A percentile compares a stretch with the other conserved stretches of the same genome.
phyloP scores from a whole-genome alignment of 2,797 vertebrate species.

The Apodemus agrarius region DNA sequence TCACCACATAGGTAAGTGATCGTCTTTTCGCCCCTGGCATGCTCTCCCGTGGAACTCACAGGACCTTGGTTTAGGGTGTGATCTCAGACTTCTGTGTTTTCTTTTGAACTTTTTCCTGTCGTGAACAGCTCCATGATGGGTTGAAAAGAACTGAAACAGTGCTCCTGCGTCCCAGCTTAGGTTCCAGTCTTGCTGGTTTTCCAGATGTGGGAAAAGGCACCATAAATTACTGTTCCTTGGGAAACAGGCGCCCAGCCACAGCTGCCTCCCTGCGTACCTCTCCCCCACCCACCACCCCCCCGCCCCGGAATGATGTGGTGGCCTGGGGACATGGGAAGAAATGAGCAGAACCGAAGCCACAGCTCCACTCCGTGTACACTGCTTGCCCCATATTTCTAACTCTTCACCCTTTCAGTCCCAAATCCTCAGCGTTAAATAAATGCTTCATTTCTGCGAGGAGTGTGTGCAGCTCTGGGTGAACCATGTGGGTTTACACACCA shows the following conservation, averaged over 20 bases:
- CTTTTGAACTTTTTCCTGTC: neutral
- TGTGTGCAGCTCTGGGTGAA: conserved; percentile 31
- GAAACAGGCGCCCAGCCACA: conserved; percentile 60
- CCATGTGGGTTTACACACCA: neutral
- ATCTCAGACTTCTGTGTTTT: neutral
- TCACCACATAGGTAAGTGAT: neutral
- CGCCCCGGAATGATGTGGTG: neutral
- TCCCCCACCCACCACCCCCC: neutral
- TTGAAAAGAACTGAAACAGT: conserved; percentile 63
- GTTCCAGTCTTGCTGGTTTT: conserved; percentile 72
- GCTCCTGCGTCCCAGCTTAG: conserved; percentile 34
- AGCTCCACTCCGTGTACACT: neutral
- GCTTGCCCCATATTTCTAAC: conserved; percentile 37
- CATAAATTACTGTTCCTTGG: conserved; percentile 69
- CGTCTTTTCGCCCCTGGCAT: conserved; percentile 3
- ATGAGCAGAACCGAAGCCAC: conserved; percentile 48
- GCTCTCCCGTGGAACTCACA: neutral
- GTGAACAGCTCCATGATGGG: neutral
- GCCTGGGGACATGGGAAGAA: conserved; percentile 52
- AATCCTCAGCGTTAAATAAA: conserved; percentile 56
- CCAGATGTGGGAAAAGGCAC: conserved; percentile 67
- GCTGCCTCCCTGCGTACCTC: neutral
- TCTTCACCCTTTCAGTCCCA: neutral
- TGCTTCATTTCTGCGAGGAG: conserved; percentile 63
- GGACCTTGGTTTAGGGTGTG: neutral